Conservation (phyloP, 2,797 vertebrate species). For the Sebastes nivosus region DNA sequence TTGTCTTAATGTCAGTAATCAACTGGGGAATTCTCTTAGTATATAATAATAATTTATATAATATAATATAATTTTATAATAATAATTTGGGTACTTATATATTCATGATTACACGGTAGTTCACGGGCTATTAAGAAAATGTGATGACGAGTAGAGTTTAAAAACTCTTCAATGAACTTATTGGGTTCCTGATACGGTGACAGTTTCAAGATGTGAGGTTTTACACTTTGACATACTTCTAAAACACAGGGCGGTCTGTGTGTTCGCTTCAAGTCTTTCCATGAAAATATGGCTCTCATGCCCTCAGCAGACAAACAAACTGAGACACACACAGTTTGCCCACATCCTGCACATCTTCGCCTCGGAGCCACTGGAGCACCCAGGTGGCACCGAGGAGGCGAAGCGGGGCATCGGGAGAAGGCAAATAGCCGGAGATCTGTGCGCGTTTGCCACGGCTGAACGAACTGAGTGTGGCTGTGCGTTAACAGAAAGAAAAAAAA, state of each 20-base stretch:
- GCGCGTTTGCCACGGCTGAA: slow-evolving; percentile 71
- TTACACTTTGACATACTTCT: not conserved
- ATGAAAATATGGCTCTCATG: slow-evolving; percentile 63
- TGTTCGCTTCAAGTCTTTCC: slow-evolving; percentile 45
- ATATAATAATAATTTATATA: no score
- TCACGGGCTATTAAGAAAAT: not conserved
- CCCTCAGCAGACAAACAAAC: slow-evolving; percentile 60
- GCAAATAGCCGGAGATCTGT: slow-evolving; percentile 59
- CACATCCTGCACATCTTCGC: slow-evolving; percentile 69
- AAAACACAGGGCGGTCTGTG: slow-evolving; percentile 1
- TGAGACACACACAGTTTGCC: slow-evolving; percentile 14
- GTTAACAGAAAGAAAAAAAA: slow-evolving; percentile 41
- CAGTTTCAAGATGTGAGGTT: not conserved
- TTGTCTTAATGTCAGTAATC: no score
- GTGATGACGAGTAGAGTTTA: not conserved
- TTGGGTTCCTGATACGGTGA: slow-evolving; percentile 12
- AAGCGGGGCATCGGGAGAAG: slow-evolving; percentile 63
- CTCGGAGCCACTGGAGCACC: slow-evolving; percentile 74
- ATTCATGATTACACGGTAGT: not conserved
- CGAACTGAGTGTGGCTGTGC: slow-evolving; percentile 57
- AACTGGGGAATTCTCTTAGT: no score
- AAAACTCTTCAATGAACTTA: not conserved
- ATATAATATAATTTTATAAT: no score
- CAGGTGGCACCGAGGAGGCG: slow-evolving; percentile 77
- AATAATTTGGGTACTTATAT: not conserved